Evolutionary conservation across 1,140 invertebrate genomes (phyloP), one percentile per base, ranked within the genome.

Genomic region (Bilobella aurantiaca): DNA sequence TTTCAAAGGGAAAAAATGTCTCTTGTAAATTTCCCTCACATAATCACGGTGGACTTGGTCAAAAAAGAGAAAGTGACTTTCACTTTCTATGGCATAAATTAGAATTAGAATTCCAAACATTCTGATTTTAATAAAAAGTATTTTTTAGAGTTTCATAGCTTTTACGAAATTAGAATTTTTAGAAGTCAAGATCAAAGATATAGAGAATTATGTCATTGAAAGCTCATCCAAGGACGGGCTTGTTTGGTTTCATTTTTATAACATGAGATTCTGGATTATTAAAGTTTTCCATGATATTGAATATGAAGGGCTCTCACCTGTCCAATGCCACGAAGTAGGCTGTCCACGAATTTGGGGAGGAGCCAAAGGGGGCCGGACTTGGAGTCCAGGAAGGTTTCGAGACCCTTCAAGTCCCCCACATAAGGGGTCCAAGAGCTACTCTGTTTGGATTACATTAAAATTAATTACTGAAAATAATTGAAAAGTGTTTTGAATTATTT

Each of bases 271-370:
- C n/a, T n/a, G n/a, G n/a, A n/a, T n/a, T n/a, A n/a, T n/a, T n/a
- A n/a, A n/a, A n/a, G n/a, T n/a, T n/a, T n/a, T n/a, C n/a, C n/a
- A n/a, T n/a, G n/a, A n/a, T n/a, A n/a, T n/a, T n/a, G n/a, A n/a
- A n/a, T n/a, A n/a, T n/a, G 25, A 5, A 23, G 12, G 14, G 27
- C 30, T 29, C 16, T 29, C 57, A 81, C 79, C 74, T 80, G 79
- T 31, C 77, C 74, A 30, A 77, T 76, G 21, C 79, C 79, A 3
- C 80, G 69, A 16, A 80, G 59, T 21, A 80, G 64, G 31, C 74
- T 73, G 25, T 80, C 75, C 1, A 78, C 18, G 49, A 77, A 76
- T 62, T 74, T 76, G 0, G 75, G 58, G 14, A 74, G 16, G 2
- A 70, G 68, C 74, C 77, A 77, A 31, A 34, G 34, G 3, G 73